Conservation (phyloP, 2,888 invertebrate species). For the Steromphala cineraria region DNA sequence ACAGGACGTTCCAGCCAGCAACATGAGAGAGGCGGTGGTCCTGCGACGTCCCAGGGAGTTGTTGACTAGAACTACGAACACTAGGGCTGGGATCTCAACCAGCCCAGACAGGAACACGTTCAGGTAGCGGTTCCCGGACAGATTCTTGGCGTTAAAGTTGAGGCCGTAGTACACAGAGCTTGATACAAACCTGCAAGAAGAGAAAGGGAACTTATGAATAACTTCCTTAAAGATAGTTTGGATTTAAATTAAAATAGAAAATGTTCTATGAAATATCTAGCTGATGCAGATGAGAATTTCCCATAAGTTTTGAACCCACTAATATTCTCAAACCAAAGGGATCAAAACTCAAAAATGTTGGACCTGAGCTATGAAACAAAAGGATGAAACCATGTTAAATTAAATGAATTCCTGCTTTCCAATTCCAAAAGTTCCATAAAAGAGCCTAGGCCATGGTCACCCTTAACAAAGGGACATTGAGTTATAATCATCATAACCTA, state of each 20-base stretch:
- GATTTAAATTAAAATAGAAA: too few species aligned
- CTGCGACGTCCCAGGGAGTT: constrained; percentile 67
- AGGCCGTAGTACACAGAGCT: constrained; percentile 72
- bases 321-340: not conserved
- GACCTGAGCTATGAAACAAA: too few species aligned
- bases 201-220: too few species aligned
- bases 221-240: too few species aligned
- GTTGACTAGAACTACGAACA: constrained; percentile 67
- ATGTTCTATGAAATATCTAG: not conserved
- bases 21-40: constrained; percentile 62
- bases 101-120: constrained; percentile 71
- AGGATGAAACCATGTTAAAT: too few species aligned
- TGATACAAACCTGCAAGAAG: constrained; percentile 67
- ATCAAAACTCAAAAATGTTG: too few species aligned
- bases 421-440: too few species aligned
- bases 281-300: too few species aligned
- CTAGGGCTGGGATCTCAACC: constrained; percentile 70
- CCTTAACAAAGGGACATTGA: too few species aligned
- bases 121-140: constrained; percentile 67
- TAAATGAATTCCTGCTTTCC: too few species aligned
- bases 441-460: too few species aligned
- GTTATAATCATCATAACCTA: too few species aligned
- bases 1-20: constrained; percentile 62
- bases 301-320: not conserved
- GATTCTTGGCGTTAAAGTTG: constrained; percentile 65